Evolutionary conservation across 2,797 vertebrate species (phyloP).

Genomic region (Xenopus petersii): DNA sequence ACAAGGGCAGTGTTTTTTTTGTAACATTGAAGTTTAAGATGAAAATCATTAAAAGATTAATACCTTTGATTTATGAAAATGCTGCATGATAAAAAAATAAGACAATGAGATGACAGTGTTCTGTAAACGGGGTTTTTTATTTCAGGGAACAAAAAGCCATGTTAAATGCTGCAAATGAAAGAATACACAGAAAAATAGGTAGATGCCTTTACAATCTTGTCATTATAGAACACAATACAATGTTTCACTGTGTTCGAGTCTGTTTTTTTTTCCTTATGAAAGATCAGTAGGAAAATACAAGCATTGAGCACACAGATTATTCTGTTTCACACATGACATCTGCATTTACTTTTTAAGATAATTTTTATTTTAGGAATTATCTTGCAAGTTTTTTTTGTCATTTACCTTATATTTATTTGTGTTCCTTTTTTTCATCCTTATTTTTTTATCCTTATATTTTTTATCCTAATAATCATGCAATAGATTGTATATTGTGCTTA

Average conservation of each 20-base stretch:
- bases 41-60: slow-evolving; percentile 84
- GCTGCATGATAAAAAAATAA: slow-evolving; percentile 77
- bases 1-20: slow-evolving; percentile 71
- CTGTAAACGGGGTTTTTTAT: slow-evolving; percentile 81
- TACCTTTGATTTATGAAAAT: slow-evolving; percentile 93
- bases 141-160: slow-evolving; percentile 68
- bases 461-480: not conserved
- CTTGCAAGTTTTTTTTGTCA: not conserved
- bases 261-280: slow-evolving; percentile 52
- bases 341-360: slow-evolving; percentile 62
- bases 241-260: slow-evolving; percentile 76
- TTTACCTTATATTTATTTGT: not conserved
- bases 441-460: not conserved
- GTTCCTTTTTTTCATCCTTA: not conserved
- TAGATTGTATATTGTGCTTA: not conserved
- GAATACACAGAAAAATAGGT: slow-evolving; percentile 81
- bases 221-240: slow-evolving; percentile 90
- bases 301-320: slow-evolving; percentile 68
- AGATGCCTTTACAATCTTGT: slow-evolving; percentile 80
- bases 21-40: slow-evolving; percentile 64
- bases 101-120: slow-evolving; percentile 82
- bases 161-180: slow-evolving; percentile 75
- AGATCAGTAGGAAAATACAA: slow-evolving; percentile 77
- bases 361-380: not conserved
- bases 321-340: slow-evolving; percentile 72